Percentiles rank a stretch among this genome's conserved stretches.
Conservation (phyloP, 92 coral and sea anemone genomes). For the Epizoanthus fatuus region DNA sequence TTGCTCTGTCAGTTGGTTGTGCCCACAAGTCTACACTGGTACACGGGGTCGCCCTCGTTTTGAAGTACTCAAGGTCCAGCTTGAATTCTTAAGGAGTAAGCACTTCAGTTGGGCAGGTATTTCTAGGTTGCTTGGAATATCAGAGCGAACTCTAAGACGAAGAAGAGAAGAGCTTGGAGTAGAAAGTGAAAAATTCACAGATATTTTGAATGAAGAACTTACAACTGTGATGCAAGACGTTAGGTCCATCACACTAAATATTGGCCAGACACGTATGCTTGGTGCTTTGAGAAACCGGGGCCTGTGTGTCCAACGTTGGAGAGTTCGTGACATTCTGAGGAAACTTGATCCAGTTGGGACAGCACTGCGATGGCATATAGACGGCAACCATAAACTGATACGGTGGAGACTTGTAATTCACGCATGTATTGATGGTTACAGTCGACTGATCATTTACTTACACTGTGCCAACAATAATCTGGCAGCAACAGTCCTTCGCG, state of each 20-base stretch:
- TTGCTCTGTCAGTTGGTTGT: background rate
- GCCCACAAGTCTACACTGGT: background rate
- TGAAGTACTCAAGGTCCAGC: background rate
- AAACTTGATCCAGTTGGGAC: conserved; percentile 33
- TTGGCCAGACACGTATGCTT: conserved; percentile 45
- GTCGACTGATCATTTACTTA: conserved; percentile 11
- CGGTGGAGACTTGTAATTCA: conserved; percentile 38
- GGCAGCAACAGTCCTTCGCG: conserved; percentile 19
- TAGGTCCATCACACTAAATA: conserved; percentile 5
- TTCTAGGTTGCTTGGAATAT: conserved; percentile 1
- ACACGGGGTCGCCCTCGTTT: background rate
- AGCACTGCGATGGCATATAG: conserved; percentile 39
- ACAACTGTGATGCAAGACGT: background rate
- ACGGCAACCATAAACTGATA: conserved; percentile 37
- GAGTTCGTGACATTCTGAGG: conserved; percentile 23
- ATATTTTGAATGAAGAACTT: background rate
- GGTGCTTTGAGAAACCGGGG: conserved; percentile 37
- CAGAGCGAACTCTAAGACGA: background rate
- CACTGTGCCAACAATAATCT: conserved; percentile 40
- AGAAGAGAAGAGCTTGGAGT: conserved; percentile 1
- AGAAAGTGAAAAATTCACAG: background rate
- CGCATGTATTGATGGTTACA: conserved; percentile 43
- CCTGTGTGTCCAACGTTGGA: conserved; percentile 18
- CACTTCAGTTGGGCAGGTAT: background rate
- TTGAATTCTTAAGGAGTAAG: conserved; percentile 4